Conservation (phyloP, 2,113 vertebrate species). For the Ctenodactylus gundi region DNA sequence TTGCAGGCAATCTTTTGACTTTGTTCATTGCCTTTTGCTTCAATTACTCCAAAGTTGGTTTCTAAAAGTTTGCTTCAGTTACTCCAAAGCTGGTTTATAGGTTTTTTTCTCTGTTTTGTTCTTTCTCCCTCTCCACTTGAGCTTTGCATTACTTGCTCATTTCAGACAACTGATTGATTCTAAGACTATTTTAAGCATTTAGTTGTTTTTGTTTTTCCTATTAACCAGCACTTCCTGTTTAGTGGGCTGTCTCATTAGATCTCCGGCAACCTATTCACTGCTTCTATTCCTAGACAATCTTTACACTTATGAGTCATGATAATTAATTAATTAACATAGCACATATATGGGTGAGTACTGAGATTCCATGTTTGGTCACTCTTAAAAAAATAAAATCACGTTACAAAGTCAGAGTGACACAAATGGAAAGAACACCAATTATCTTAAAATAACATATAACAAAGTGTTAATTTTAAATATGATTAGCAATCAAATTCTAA, state of each 20-base stretch:
- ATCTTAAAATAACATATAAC: not conserved
- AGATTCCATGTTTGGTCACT: not conserved
- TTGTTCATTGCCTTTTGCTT: not conserved
- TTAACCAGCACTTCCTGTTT: not conserved
- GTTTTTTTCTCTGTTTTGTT: not conserved
- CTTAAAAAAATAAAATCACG: not conserved
- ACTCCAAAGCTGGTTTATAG: not conserved
- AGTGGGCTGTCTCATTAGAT: not conserved
- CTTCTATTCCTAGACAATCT: not conserved
- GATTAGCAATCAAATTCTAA: not conserved
- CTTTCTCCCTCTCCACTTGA: not conserved
- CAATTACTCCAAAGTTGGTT: not conserved
- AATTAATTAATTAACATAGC: slow-evolving; percentile 5
- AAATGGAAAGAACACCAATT: not conserved
- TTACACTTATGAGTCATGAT: not conserved
- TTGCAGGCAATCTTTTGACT: slow-evolving; percentile 25
- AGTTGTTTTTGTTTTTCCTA: not conserved
- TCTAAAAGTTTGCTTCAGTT: not conserved
- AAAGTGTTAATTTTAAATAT: not conserved
- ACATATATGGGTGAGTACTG: not conserved
- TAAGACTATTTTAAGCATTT: not conserved
- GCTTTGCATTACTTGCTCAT: not conserved
- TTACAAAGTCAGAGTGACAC: not conserved
- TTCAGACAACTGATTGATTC: not conserved
- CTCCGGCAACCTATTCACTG: not conserved